Percentiles rank a stretch among this genome's conserved stretches.
phyloP scores from a whole-genome alignment of 1,140 invertebrate genomes.

The Anastrepha obliqua region DNA sequence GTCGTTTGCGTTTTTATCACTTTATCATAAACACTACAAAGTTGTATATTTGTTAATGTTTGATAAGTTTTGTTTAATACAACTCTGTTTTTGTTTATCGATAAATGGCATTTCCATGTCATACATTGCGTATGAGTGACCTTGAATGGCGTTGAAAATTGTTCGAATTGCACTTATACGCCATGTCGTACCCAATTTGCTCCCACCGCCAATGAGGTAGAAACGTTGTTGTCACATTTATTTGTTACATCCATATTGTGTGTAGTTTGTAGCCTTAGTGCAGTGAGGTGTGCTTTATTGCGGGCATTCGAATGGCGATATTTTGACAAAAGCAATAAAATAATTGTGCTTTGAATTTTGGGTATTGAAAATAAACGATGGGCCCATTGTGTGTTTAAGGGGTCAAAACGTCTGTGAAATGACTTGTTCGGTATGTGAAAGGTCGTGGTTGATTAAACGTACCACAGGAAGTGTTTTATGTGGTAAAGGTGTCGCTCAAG shows the following conservation, averaged over 20 bases:
- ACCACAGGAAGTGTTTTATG: background rate
- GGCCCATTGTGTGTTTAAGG: background rate
- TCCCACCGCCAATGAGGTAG: background rate
- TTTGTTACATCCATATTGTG: background rate
- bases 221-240: background rate
- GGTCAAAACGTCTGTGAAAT: background rate
- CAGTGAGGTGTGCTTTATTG: conserved; percentile 14
- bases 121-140: conserved; percentile 48
- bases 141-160: background rate
- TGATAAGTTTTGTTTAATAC: conserved; percentile 14
- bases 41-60: background rate
- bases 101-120: too few relatives aligned
- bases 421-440: background rate
- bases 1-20: background rate
- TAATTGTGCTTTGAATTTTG: background rate
- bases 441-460: conserved; percentile 6
- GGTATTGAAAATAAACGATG: background rate
- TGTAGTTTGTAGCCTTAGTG: background rate
- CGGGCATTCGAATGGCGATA: background rate
- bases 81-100: conserved; percentile 22
- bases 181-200: background rate
- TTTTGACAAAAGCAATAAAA: background rate
- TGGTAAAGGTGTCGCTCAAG: background rate
- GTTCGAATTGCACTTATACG: background rate
- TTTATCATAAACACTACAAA: conserved; percentile 32